Evolutionary conservation across 2,888 invertebrate genomes (phyloP), one percentile per base, ranked within the genome.

Genomic region (Dromius quadrimaculatus): DNA sequence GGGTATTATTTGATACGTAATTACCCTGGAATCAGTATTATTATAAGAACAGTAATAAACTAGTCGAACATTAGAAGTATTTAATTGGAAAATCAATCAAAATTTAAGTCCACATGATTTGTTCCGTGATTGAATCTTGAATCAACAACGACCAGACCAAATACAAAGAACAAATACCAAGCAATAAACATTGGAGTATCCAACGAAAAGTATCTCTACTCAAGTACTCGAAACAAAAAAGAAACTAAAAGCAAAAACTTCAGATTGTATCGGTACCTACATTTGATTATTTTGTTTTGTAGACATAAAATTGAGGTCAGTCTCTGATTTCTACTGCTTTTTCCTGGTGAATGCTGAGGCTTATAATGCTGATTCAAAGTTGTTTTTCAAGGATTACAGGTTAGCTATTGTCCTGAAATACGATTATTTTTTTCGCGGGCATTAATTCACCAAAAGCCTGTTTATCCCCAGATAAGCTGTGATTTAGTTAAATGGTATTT

Each of bases 261-360:
- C 28, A 28, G 50, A 54, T 54, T 54, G 50, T 28, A 54, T 54
- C 28, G 28, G 50, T 54, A 23, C 50, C 15, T 15, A 28, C 28
- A 54, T 28, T 54, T 54, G 50, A 54, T 54, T 54, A 54, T 54
- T 54, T 54, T 54, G 50, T 54, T 54, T 54, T 54, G 50, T 54
- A 9, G 50, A 54, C 50, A 28, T 54, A 54, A 54, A 54, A 54
- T 54, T 54, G 23, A 54, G 50, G 50, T 54, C 50, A 54, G 28
- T 54, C 50, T 54, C 47, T n/a, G n/a, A 34, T 11, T 34, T 36
- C 15, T 15, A 3, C 11, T 41, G 41, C 6, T 15, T 41, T 19
- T 8, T 41, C 6, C 15, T 3, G 50, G 23, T 47, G 50, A 54
- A 54, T 54, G 28, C 28, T 28, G 28, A 54, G 8, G 15, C 3